phyloP scores from a whole-genome alignment of 2,113 vertebrate genomes.

The Climacteris rufus region DNA sequence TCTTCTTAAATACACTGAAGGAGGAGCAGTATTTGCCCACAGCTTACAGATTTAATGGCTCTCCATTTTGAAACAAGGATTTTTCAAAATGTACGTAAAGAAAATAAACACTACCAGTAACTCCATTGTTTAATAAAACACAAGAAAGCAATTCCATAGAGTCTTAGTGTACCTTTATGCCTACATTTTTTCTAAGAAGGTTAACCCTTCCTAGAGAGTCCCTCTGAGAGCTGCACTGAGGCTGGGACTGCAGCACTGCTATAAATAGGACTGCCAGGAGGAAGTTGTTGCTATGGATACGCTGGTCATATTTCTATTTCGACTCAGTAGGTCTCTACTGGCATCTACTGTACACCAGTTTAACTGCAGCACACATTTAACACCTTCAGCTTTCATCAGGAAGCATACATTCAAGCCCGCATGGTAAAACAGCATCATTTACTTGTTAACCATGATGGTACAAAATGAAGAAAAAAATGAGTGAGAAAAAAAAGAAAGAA shows the following conservation, averaged over 20 bases:
- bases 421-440: neutral
- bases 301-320: conserved; percentile 43
- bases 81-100: neutral
- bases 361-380: conserved; percentile 63
- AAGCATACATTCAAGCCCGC: neutral
- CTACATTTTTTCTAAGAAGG: neutral
- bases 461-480: neutral
- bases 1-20: neutral
- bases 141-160: neutral
- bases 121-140: neutral
- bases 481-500: rapidly evolving
- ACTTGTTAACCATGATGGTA: neutral
- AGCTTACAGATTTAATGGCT: neutral
- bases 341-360: conserved; percentile 72
- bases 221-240: conserved; percentile 4
- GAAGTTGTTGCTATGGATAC: conserved; percentile 70
- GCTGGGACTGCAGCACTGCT: conserved; percentile 55
- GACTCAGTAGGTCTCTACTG: conserved; percentile 70
- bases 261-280: conserved; percentile 69
- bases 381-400: neutral
- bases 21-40: neutral
- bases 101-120: neutral
- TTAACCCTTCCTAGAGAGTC: conserved; percentile 31
- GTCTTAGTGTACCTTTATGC: neutral
- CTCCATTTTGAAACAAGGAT: neutral